Evolutionary conservation across 2,113 vertebrate species (phyloP).

Genomic region (Gobius niger): DNA sequence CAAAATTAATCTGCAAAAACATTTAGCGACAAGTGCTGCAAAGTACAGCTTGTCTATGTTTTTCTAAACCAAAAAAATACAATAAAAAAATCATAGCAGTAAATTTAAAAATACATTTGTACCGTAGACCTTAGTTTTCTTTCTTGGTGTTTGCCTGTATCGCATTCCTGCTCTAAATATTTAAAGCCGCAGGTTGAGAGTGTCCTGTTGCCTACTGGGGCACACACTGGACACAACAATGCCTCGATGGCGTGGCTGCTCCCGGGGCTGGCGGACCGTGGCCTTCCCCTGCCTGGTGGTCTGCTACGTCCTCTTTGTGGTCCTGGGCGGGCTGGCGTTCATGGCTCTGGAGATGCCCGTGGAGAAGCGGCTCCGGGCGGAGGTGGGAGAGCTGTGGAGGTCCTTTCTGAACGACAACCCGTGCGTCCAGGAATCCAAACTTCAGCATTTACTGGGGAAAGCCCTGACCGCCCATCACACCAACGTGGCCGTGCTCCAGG

Average conservation of each 20-base stretch:
- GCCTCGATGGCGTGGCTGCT: constrained; percentile 11
- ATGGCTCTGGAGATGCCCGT: constrained; percentile 66
- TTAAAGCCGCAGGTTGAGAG: constrained; percentile 41
- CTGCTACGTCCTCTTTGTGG: constrained; percentile 65
- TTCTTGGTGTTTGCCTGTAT: background rate
- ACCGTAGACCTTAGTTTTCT: background rate
- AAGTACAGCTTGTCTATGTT: too few relatives aligned
- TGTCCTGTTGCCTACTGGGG: constrained; percentile 53
- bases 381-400: constrained; percentile 54
- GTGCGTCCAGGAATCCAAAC: constrained; percentile 63
- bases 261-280: constrained; percentile 5
- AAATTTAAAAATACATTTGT: background rate
- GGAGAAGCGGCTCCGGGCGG: constrained; percentile 54
- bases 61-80: too few relatives aligned
- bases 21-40: too few relatives aligned
- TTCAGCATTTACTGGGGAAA: constrained; percentile 63
- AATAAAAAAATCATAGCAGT: background rate
- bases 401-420: constrained; percentile 63
- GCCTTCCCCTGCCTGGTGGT: constrained; percentile 60
- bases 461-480: constrained; percentile 55
- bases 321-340: constrained; percentile 70
- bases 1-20: too few relatives aligned
- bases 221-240: constrained; percentile 24
- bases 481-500: constrained; percentile 59
- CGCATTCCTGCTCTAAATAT: constrained; percentile 48